Evolutionary conservation across 2,888 invertebrate species (phyloP), one percentile per base, ranked within the genome.

Genomic region (Sarcophaga carnaria): DNA sequence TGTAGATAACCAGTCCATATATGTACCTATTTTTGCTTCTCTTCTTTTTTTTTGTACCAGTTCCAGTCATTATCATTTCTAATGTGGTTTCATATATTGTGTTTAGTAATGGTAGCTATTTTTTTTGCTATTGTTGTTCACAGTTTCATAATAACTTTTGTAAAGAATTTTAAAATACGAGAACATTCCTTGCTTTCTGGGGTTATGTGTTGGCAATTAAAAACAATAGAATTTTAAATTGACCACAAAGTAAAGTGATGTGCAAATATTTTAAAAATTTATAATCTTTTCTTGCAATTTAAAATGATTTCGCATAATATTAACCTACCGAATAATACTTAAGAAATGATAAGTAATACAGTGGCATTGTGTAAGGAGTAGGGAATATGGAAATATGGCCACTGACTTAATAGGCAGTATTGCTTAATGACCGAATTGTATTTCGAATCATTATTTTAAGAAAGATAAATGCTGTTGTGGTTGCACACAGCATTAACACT

Each of bases 151-250:
- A 54, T 14, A 17, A 54, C 12, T 54, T 54, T 54, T 54, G 17
- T 69, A 71, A 75, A 67, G 66, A 77, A 76, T 80, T 49, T 54
- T 4, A 54, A 49, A 54, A 37, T 37, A 37, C 37, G 37, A 37
- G 2, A 54, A 54, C 54, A 54, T 54, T 14, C 5, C 6, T 62
- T 20, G 5, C 25, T 85, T 74, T 85, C 72, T 80, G 12, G 80
- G 77, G 27, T 85, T 80, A 80, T 70, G 63, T 85, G 80, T 81
- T 80, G 54, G 77, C 72, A 85, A 69, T 74, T 71, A 67, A 22
- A 66, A 84, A 77, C 67, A 80, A 74, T 67, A 62, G 60, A 22
- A 74, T 45, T 47, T 17, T 74, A 72, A 64, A 80, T 66, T 72
- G 59, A 71, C 54, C 70, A 69, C 78, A 17, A 22, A 22, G 20